These are phyloP conservation scores for Sinella curviseta DNA, from an alignment of 1,140 invertebrate species.

Conservation along the genomic window DNA sequence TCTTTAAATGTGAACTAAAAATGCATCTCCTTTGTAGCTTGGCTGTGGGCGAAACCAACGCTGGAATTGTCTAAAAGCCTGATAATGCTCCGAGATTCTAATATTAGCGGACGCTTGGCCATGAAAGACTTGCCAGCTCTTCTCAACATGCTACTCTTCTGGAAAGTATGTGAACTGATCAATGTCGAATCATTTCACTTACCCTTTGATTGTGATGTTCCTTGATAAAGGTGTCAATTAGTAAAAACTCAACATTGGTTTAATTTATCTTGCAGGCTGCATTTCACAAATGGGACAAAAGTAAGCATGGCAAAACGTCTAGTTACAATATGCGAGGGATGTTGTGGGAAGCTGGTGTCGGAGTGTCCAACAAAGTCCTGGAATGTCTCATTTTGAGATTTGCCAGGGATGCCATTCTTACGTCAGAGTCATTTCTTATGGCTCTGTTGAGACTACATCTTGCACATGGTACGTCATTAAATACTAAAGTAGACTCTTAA, in stretches of 20 bases:
- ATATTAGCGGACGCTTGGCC: constrained; percentile 65
- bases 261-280: constrained; percentile 56
- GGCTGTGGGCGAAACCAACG: constrained; percentile 60
- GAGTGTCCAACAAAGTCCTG: constrained; percentile 72
- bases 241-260: background rate
- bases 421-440: constrained; percentile 67
- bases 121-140: constrained; percentile 63
- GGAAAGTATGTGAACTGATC: constrained; percentile 59
- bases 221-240: no score
- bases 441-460: constrained; percentile 70
- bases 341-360: constrained; percentile 68
- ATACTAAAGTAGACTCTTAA: constrained; percentile 7
- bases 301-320: constrained; percentile 62
- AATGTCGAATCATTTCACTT: background rate
- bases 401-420: constrained; percentile 63
- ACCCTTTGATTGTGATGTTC: no score
- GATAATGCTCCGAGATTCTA: constrained; percentile 68
- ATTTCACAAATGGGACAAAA: constrained; percentile 64
- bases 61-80: constrained; percentile 67
- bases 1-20: background rate
- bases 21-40: no score
- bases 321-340: constrained; percentile 66
- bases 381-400: constrained; percentile 71
- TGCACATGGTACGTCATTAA: constrained; percentile 64
- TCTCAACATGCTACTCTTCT: constrained; percentile 67